phyloP scores from a whole-genome alignment of 2,113 vertebrate genomes.

The Microtus pennsylvanicus region DNA sequence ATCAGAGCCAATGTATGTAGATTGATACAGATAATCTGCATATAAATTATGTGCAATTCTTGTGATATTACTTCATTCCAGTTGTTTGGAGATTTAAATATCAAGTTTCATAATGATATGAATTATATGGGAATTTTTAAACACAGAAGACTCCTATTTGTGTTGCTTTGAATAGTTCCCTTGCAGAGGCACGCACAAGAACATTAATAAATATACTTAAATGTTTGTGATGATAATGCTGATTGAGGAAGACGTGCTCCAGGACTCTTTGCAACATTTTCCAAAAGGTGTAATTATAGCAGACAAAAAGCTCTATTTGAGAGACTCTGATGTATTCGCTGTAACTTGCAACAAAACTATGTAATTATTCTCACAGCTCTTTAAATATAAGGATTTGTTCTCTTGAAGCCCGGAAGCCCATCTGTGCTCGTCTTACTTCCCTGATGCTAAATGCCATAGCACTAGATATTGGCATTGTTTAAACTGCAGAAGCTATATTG shows the following conservation, averaged over 20 bases:
- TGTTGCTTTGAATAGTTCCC: conserved; percentile 10
- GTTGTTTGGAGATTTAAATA: conserved; percentile 43
- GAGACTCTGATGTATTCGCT: conserved; percentile 68
- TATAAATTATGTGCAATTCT: background rate
- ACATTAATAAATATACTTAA: conserved; percentile 61
- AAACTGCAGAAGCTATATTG: conserved; percentile 47
- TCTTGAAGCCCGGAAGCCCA: conserved; percentile 73
- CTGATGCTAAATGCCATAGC: conserved; percentile 69
- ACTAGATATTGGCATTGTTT: conserved; percentile 54
- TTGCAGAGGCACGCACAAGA: background rate
- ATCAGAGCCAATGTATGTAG: background rate
- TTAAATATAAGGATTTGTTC: conserved; percentile 83
- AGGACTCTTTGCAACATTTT: conserved; percentile 48
- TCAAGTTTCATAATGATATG: conserved; percentile 42
- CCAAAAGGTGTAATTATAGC: conserved; percentile 74
- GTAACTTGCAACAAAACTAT: conserved; percentile 71
- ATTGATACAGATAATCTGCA: background rate
- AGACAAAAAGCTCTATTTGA: conserved; percentile 74
- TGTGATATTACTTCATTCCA: background rate
- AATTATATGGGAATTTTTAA: conserved; percentile 36
- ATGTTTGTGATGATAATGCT: conserved; percentile 48
- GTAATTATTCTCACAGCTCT: conserved; percentile 81
- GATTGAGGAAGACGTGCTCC: conserved; percentile 42
- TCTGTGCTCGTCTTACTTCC: conserved; percentile 71
- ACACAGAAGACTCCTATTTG: background rate